Conservation (phyloP, 1,140 invertebrate species). For the Eumaeus atala region DNA sequence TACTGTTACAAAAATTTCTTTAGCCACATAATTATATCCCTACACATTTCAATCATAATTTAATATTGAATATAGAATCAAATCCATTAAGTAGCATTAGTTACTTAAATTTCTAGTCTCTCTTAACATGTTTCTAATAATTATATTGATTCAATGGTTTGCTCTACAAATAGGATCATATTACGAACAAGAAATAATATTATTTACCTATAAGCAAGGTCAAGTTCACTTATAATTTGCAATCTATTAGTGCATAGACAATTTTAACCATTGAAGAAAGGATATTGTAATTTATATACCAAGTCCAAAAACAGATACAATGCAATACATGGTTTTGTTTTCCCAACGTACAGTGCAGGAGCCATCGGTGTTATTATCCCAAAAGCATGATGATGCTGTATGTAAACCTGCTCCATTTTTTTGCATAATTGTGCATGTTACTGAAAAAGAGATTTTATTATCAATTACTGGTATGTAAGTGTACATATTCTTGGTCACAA, state of each 20-base stretch:
- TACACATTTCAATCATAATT: no score
- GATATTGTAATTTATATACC: conserved; percentile 77
- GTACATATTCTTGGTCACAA: no score
- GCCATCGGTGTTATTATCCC: conserved; percentile 98
- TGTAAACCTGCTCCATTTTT: conserved; percentile 98
- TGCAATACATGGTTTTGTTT: conserved; percentile 99
- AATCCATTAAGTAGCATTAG: no score
- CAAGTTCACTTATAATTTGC: conserved; percentile 1
- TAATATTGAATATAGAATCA: no score
- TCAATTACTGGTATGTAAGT: no score
- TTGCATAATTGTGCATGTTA: conserved; percentile 99
- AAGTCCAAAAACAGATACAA: conserved; percentile 94
- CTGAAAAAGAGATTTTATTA: conserved; percentile 62
- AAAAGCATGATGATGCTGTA: conserved; percentile 97
- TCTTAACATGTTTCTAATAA: no score
- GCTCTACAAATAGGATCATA: no score
- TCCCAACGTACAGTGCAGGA: conserved; percentile 99
- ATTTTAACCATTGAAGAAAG: not conserved
- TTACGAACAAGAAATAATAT: no score
- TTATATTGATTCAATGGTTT: no score
- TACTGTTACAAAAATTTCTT: no score
- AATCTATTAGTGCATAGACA: conserved; percentile 5
- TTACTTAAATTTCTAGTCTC: no score
- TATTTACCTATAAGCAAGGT: not conserved
- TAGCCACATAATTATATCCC: no score